Evolutionary conservation across 2,888 invertebrate genomes (phyloP), one percentile per base, ranked within the genome.

Genomic region (Ariolimax columbianus): DNA sequence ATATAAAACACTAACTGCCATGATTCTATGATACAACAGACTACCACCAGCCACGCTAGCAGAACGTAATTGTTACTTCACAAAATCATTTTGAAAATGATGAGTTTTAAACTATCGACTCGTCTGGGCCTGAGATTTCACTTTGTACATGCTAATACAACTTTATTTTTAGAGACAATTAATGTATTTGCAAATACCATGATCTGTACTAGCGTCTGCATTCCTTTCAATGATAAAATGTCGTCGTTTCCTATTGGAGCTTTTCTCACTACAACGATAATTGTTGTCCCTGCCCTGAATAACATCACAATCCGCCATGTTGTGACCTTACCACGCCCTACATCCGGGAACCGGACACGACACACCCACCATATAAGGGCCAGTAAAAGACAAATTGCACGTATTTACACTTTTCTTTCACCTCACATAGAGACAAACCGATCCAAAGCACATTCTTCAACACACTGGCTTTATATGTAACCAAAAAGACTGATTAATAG

Each of bases 291-390:
- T 80, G 80, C 80, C 80, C 47, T 80, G 68, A 47, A 40, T 80
- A 40, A 63, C 47, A 80, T 66, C 83, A 75, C 86, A 77, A 51
- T 86, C 86, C 86, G 87, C 88, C 87, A 88, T 88, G 82, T 88
- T 87, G 80, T 83, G 85, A 83, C 85, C 82, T 86, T 84, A 84
- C 87, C 88, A 88, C 88, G 86, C 88, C 88, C 86, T 87, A 88
- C 88, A 88, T 88, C 87, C 88, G 87, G 88, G 88, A 59, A 82
- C 84, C 86, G 79, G 70, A 38, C 78, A 68, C 47, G 88, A 87
- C 88, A 88, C 88, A 88, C 88, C 88, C 87, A 88, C 88, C 80
- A 68, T 80, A 33, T 79, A 40, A 79, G 79, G 79, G 68, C 11
- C 55, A 55, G 55, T 55, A 55, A n/a, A n/a, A n/a, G n/a, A n/a